Evolutionary conservation across 2,797 vertebrate species (phyloP).

Genomic region (Rhodeus uyekii): DNA sequence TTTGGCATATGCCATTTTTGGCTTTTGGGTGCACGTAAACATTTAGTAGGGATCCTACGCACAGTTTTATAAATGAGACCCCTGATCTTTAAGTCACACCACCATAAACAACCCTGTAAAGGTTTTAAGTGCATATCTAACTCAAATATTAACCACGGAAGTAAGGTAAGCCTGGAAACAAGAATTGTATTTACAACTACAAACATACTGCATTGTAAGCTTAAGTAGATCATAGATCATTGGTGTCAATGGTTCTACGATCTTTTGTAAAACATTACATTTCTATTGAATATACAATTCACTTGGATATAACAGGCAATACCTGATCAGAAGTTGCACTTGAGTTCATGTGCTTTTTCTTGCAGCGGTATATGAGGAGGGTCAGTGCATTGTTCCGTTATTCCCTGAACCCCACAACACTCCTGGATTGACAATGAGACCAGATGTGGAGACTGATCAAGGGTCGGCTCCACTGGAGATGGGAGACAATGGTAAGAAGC

Average conservation of each 20-base stretch:
- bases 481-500: slow-evolving; percentile 72
- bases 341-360: not conserved
- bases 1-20: too few species aligned
- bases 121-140: not conserved
- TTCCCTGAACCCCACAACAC: slow-evolving; percentile 24
- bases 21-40: too few species aligned
- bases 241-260: not conserved
- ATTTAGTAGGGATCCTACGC: too few species aligned
- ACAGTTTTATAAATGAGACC: too few species aligned
- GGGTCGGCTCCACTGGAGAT: slow-evolving; percentile 64
- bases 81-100: not conserved
- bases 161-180: not conserved
- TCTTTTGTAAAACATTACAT: not conserved
- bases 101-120: not conserved
- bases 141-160: not conserved
- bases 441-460: slow-evolving; percentile 67
- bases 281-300: not conserved
- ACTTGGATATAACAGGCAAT: not conserved
- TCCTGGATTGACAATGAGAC: slow-evolving; percentile 63
- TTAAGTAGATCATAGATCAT: not conserved
- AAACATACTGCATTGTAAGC: not conserved
- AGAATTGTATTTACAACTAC: not conserved
- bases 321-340: not conserved
- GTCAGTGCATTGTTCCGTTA: not conserved
- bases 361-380: not conserved